phyloP scores from a whole-genome alignment of 2,888 invertebrate genomes.

The Dryomyza anilis region DNA sequence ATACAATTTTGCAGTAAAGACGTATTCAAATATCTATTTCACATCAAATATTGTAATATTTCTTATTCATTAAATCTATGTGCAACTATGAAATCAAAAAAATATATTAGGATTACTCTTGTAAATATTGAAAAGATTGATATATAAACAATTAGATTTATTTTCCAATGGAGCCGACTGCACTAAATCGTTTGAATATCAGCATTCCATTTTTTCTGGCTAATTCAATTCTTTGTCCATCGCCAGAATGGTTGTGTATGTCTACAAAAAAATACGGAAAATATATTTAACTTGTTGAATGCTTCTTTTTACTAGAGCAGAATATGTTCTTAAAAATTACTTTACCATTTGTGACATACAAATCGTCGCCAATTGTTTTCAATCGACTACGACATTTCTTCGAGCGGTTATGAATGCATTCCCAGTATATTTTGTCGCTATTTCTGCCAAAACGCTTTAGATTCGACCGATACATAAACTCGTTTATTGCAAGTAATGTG shows the following conservation, averaged over 20 bases:
- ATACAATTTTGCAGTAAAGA: too few species aligned
- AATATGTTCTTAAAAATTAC: background rate
- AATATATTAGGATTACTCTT: too few species aligned
- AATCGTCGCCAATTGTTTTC: slow-evolving; percentile 59
- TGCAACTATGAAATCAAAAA: too few species aligned
- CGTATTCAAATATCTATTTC: too few species aligned
- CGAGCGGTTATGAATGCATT: slow-evolving; percentile 61
- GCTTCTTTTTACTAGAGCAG: background rate
- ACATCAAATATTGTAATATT: too few species aligned
- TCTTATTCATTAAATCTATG: too few species aligned
- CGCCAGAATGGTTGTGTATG: slow-evolving; percentile 57
- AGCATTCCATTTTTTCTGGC: slow-evolving; percentile 55
- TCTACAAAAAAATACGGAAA: slow-evolving; percentile 41
- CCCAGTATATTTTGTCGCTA: slow-evolving; percentile 60
- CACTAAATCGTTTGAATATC: slow-evolving; percentile 54
- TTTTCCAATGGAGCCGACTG: slow-evolving; percentile 39
- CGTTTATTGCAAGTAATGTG: slow-evolving; percentile 56
- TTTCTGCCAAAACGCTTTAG: slow-evolving; percentile 56
- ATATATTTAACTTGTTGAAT: too few species aligned
- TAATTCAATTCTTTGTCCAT: slow-evolving; percentile 52
- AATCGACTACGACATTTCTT: slow-evolving; percentile 59
- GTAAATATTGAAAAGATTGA: too few species aligned
- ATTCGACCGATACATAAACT: slow-evolving; percentile 60
- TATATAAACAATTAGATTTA: too few species aligned
- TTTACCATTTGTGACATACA: slow-evolving; percentile 59